Percentiles rank a stretch among this genome's conserved stretches.
Evolutionary conservation across 2,888 invertebrate species (phyloP).

Genomic region (Caenorhabditis sp.): DNA sequence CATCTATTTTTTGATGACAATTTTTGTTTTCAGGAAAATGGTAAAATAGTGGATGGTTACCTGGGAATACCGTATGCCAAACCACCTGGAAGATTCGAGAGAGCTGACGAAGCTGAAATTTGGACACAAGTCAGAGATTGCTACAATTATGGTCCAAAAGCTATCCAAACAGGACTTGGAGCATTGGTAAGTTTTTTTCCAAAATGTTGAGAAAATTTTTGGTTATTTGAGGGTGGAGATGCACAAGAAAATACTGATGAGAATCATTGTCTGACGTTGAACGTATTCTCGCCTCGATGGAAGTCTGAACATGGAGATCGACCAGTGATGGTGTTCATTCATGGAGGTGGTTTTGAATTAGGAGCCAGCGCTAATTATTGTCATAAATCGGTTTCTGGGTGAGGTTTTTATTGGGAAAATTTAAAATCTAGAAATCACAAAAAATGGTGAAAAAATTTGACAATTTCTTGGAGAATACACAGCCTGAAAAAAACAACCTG

Average conservation of each 20-base stretch:
- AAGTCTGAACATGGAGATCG: not conserved
- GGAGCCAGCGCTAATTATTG: slow-evolving; percentile 12
- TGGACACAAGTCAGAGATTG: slow-evolving; percentile 47
- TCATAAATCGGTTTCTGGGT: slow-evolving; percentile 26
- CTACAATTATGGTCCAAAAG: slow-evolving; percentile 45
- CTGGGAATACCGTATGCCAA: slow-evolving; percentile 30
- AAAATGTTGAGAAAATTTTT: not conserved
- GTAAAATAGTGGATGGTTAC: slow-evolving; percentile 22
- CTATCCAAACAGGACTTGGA: slow-evolving; percentile 11
- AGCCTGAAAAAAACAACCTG: too few relatives aligned
- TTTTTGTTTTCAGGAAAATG: slow-evolving; percentile 2
- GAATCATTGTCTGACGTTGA: slow-evolving; percentile 40
- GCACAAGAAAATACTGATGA: slow-evolving; percentile 11
- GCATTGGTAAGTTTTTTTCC: not conserved
- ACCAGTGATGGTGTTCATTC: slow-evolving; percentile 38
- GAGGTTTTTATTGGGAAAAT: not conserved
- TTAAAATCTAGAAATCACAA: too few relatives aligned
- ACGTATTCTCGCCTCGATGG: slow-evolving; percentile 41
- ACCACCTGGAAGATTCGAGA: slow-evolving; percentile 34
- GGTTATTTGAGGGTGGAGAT: not conserved
- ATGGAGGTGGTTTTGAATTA: slow-evolving; percentile 32
- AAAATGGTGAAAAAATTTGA: too few relatives aligned
- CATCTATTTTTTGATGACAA: not conserved
- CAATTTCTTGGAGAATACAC: too few relatives aligned
- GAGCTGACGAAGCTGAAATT: slow-evolving; percentile 35